A percentile compares a stretch with the other conserved stretches of the same genome.
Conservation (phyloP, 2,888 invertebrate genomes). For the Parnassius apollo region DNA sequence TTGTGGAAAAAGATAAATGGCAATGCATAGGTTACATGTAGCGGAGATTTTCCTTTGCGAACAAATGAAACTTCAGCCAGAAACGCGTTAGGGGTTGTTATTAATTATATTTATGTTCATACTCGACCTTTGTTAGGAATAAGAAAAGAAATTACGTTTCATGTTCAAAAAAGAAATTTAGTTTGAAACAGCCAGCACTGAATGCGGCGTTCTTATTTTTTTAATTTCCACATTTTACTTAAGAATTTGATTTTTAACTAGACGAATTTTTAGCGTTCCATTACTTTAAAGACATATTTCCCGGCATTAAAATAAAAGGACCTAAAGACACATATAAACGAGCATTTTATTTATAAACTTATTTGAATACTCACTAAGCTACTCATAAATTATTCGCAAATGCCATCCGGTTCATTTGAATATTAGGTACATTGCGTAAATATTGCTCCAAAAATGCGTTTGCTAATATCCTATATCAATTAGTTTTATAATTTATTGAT, state of each 20-base stretch:
- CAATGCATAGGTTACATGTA: slow-evolving; percentile 78
- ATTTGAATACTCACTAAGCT: slow-evolving; percentile 22
- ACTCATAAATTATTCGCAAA: slow-evolving; percentile 39
- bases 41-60: slow-evolving; percentile 78
- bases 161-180: slow-evolving; percentile 38
- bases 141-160: slow-evolving; percentile 53
- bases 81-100: slow-evolving; percentile 54
- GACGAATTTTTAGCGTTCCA: too few species aligned
- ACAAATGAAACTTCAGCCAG: slow-evolving; percentile 71
- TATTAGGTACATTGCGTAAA: slow-evolving; percentile 32
- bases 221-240: too few species aligned
- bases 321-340: slow-evolving; percentile 2
- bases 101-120: slow-evolving; percentile 77
- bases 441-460: slow-evolving; percentile 26
- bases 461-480: slow-evolving; percentile 53
- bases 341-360: slow-evolving; percentile 20
- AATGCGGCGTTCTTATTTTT: too few species aligned
- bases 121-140: slow-evolving; percentile 52
- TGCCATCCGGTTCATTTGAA: slow-evolving; percentile 52
- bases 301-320: background rate
- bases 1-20: slow-evolving; percentile 82
- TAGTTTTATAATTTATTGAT: background rate
- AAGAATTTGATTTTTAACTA: too few species aligned
- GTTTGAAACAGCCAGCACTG: background rate
- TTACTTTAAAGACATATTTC: too few species aligned